Conservation (phyloP, 2,797 vertebrate species). For the Esox lucius region DNA sequence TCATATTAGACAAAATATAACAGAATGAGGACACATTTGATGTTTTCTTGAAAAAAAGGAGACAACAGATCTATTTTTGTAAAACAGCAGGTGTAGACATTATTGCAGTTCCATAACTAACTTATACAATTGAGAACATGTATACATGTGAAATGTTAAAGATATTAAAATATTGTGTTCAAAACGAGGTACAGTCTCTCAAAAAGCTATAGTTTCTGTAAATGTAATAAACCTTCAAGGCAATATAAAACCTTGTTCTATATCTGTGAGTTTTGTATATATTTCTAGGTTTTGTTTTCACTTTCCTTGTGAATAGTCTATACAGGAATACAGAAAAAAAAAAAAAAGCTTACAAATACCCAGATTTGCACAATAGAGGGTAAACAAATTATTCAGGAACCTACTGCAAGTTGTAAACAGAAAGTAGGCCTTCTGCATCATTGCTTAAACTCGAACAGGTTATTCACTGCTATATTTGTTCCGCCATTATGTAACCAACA, state of each 20-base stretch:
- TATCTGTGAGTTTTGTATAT: background rate
- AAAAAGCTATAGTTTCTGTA: constrained; percentile 6
- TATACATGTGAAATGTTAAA: constrained; percentile 33
- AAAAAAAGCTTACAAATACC: background rate
- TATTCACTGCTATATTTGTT: constrained; percentile 32
- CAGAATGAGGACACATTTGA: constrained; percentile 17
- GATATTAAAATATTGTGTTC: background rate
- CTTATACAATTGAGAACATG: constrained; percentile 46
- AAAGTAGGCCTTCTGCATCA: constrained; percentile 32
- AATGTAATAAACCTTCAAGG: constrained; percentile 10
- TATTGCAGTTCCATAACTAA: constrained; percentile 45
- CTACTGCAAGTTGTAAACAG: constrained; percentile 21
- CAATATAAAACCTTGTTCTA: background rate
- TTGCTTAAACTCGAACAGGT: constrained; percentile 45
- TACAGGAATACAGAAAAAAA: background rate
- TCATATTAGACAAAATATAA: constrained; percentile 49
- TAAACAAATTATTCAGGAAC: constrained; percentile 28
- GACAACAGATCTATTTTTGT: constrained; percentile 29
- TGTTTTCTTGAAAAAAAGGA: constrained; percentile 44
- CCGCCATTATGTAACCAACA: constrained; percentile 53
- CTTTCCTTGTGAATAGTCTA: background rate
- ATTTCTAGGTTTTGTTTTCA: background rate
- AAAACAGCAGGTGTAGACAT: constrained; percentile 33
- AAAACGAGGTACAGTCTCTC: background rate
- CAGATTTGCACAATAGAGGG: background rate